Conservation (phyloP, 37 sponge, comb jelly and placozoan genomes). For the Spongia lamella region DNA sequence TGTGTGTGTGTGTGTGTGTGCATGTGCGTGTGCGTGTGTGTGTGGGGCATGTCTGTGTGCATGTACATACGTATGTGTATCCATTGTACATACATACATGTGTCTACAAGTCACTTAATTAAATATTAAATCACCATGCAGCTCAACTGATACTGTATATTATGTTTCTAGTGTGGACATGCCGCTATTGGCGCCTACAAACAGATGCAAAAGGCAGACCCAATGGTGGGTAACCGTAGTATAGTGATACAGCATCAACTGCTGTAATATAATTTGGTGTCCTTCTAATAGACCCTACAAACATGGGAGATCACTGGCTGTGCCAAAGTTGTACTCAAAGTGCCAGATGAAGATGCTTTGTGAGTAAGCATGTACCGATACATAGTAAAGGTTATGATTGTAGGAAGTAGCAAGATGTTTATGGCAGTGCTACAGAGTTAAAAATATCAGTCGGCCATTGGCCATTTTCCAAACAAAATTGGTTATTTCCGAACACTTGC, state of each 20-base stretch:
- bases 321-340: slow-evolving; percentile 89
- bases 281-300: slow-evolving; percentile 42
- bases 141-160: background rate
- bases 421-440: too few species aligned
- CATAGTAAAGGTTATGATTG: too few species aligned
- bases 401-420: too few species aligned
- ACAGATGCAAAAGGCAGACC: slow-evolving; percentile 26
- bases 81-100: background rate
- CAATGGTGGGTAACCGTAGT: slow-evolving; percentile 26
- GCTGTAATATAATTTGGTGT: too few species aligned
- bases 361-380: slow-evolving; percentile 46
- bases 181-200: slow-evolving; percentile 76
- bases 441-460: too few species aligned
- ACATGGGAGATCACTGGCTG: slow-evolving; percentile 80
- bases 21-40: too few species aligned
- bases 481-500: too few species aligned
- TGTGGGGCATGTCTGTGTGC: too few species aligned
- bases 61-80: too few species aligned
- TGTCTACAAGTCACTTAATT: background rate
- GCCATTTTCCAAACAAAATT: too few species aligned
- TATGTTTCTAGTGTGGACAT: slow-evolving; percentile 64
- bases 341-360: slow-evolving; percentile 70
- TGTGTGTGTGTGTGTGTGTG: too few species aligned
- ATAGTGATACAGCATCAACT: too few species aligned
- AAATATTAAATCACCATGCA: background rate